phyloP scores from a whole-genome alignment of 2,113 vertebrate genomes.

The Anguilla rostrata region DNA sequence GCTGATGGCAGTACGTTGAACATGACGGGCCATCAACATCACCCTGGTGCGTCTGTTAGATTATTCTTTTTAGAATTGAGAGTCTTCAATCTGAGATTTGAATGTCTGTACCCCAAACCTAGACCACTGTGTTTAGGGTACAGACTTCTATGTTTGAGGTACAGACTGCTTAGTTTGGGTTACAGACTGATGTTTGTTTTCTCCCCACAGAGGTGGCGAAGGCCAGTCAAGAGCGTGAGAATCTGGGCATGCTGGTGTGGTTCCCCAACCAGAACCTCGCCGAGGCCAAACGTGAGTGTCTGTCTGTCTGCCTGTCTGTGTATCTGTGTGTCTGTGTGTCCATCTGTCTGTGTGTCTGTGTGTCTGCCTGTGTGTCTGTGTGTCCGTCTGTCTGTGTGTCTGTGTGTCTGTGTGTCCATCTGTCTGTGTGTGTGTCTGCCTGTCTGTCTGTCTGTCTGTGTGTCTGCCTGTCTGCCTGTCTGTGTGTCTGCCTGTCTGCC shows the following conservation, averaged over 20 bases:
- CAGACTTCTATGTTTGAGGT: no score
- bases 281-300: constrained; percentile 88
- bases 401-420: background rate
- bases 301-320: background rate
- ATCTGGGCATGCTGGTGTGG: constrained; percentile 95
- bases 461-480: background rate
- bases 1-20: no score
- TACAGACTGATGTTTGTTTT: constrained; percentile 35
- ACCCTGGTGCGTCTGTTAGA: no score
- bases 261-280: constrained; percentile 87
- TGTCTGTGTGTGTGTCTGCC: background rate
- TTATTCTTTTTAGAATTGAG: no score
- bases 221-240: constrained; percentile 85
- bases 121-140: no score
- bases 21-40: no score
- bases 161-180: background rate
- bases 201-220: constrained; percentile 77
- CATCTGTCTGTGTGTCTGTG: background rate
- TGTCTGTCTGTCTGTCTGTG: background rate
- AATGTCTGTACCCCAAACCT: no score
- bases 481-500: no score
- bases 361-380: background rate
- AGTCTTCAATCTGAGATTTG: no score
- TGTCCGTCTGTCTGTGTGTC: background rate
- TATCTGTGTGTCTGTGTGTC: background rate